phyloP scores from a whole-genome alignment of 2,888 invertebrate species.

The Pammene aurita region DNA sequence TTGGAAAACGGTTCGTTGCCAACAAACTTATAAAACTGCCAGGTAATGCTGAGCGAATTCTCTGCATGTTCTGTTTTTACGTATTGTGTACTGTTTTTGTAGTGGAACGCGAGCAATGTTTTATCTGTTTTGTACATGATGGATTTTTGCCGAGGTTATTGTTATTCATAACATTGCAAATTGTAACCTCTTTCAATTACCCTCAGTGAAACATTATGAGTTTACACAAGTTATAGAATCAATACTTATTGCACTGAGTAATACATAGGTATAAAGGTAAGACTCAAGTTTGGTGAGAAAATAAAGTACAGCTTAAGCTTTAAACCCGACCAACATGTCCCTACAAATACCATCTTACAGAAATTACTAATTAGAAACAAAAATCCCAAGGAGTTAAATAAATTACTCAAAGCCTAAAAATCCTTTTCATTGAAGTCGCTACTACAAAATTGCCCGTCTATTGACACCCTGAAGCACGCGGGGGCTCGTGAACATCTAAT shows the following conservation, averaged over 20 bases:
- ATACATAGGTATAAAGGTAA: no score
- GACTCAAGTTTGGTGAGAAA: no score
- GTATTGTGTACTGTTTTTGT: constrained; percentile 41
- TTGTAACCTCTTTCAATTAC: no score
- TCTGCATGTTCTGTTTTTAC: constrained; percentile 26
- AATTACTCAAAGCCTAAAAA: constrained; percentile 21
- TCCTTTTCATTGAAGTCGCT: constrained; percentile 31
- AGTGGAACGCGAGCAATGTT: constrained; percentile 50
- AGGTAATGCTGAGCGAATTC: constrained; percentile 39
- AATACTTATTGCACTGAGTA: no score
- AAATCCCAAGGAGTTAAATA: constrained; percentile 26
- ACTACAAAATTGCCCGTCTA: constrained; percentile 36
- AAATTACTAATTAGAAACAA: constrained; percentile 12
- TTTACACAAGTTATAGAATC: background rate
- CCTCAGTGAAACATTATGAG: background rate
- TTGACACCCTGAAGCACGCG: constrained; percentile 36
- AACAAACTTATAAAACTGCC: constrained; percentile 39
- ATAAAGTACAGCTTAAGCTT: no score
- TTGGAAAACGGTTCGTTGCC: constrained; percentile 61
- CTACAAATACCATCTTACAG: background rate
- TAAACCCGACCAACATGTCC: background rate
- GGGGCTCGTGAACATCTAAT: constrained; percentile 39
- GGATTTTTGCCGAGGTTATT: background rate
- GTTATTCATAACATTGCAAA: no score
- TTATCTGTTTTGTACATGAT: constrained; percentile 17